Conservation (phyloP, 2,113 vertebrate genomes). For the Cervus canadensis region DNA sequence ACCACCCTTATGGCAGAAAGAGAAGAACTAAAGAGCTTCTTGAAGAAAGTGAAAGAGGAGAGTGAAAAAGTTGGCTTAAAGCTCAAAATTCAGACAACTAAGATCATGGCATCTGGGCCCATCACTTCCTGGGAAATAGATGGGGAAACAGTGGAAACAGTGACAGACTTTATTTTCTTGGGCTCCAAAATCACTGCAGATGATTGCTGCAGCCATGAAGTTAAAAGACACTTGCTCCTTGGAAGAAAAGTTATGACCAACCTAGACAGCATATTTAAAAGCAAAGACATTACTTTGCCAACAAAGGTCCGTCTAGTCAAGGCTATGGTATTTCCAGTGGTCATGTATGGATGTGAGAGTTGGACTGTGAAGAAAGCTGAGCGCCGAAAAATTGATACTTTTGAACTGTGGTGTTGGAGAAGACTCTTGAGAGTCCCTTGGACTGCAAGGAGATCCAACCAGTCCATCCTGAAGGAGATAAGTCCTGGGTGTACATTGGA, state of each 20-base stretch:
- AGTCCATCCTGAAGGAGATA: not conserved
- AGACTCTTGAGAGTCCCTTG: not conserved
- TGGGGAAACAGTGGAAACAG: not conserved
- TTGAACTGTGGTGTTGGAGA: not conserved
- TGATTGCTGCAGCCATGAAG: not conserved
- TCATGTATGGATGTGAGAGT: not conserved
- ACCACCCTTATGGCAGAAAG: not conserved
- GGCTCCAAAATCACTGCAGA: not conserved
- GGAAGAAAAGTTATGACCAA: not conserved
- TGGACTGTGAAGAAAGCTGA: not conserved
- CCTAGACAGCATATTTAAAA: not conserved
- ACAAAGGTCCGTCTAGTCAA: not conserved
- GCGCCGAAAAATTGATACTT: fast-evolving
- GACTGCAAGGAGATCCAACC: not conserved
- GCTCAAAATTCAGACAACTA: not conserved
- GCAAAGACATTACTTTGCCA: not conserved
- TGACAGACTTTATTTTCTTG: not conserved
- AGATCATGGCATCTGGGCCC: not conserved
- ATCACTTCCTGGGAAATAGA: not conserved
- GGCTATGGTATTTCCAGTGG: not conserved
- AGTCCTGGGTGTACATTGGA: not conserved
- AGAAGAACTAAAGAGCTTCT: not conserved
- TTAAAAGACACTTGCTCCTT: not conserved
- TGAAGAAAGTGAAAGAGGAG: not conserved
- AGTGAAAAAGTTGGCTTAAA: not conserved